Evolutionary conservation across 2,113 vertebrate species (phyloP).

Genomic region (Notechis scutatus): DNA sequence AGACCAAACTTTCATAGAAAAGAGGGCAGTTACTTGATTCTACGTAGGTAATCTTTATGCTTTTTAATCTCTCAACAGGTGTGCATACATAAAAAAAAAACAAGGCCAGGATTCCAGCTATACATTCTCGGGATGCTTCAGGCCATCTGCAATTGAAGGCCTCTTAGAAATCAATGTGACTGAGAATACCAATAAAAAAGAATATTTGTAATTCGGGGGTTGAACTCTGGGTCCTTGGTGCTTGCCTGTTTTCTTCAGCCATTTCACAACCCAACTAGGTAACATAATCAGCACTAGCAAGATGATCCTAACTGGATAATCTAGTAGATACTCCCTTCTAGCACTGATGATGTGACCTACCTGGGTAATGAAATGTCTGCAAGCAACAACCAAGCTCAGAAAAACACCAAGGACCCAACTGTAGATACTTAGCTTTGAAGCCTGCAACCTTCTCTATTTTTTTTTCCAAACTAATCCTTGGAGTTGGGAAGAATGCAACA

Average conservation of each 20-base stretch:
- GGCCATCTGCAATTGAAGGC: neutral
- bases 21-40: neutral
- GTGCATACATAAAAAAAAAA: neutral
- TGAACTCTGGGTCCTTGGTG: neutral
- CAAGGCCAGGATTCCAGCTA: neutral
- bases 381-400: neutral
- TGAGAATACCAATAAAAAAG: neutral
- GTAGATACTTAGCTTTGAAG: neutral
- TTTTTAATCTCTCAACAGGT: neutral
- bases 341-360: neutral
- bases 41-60: neutral
- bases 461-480: neutral
- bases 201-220: neutral
- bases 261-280: neutral
- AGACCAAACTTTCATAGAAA: neutral
- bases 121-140: neutral
- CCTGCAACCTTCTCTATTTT: neutral
- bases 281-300: neutral
- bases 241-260: neutral
- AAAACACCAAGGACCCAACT: neutral
- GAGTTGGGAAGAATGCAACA: neutral
- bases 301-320: neutral
- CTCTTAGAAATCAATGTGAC: neutral
- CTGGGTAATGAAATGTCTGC: neutral
- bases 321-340: neutral